Conservation (phyloP, 2,113 vertebrate genomes). For the Zosterops japonicus region DNA sequence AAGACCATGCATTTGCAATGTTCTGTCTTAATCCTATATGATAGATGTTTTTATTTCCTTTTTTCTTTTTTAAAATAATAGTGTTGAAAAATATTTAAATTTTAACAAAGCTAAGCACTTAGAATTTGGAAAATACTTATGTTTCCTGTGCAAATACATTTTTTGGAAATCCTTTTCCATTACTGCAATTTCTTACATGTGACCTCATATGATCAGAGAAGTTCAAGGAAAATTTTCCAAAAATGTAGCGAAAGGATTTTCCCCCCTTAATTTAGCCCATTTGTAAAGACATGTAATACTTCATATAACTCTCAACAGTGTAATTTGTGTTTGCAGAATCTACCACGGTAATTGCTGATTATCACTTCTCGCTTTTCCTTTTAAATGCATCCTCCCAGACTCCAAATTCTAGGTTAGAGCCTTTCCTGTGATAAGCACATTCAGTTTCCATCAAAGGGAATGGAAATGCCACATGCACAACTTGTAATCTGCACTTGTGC, state of each 20-base stretch:
- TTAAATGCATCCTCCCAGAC: not conserved
- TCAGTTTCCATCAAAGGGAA: slow-evolving; percentile 16
- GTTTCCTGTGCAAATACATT: not conserved
- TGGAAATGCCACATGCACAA: not conserved
- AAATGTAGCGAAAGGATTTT: not conserved
- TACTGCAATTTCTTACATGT: not conserved
- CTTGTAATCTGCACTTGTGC: not conserved
- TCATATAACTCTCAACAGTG: not conserved
- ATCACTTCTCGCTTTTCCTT: not conserved
- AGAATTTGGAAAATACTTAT: not conserved
- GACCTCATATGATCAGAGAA: not conserved
- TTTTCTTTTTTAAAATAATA: not conserved
- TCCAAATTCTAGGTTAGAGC: not conserved
- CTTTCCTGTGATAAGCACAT: not conserved
- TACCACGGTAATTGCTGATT: not conserved
- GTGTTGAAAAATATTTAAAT: not conserved
- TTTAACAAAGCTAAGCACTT: not conserved
- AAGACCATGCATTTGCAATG: not conserved
- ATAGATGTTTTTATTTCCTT: not conserved
- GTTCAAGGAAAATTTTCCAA: not conserved
- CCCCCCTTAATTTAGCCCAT: not conserved
- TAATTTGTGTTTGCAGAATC: not conserved
- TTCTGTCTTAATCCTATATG: not conserved
- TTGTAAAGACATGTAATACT: not conserved
- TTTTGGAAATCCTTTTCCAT: not conserved